A percentile compares a stretch with the other conserved stretches of the same genome.
Conservation (phyloP, 2,888 invertebrate species). For the Xanthorhoe designata region DNA sequence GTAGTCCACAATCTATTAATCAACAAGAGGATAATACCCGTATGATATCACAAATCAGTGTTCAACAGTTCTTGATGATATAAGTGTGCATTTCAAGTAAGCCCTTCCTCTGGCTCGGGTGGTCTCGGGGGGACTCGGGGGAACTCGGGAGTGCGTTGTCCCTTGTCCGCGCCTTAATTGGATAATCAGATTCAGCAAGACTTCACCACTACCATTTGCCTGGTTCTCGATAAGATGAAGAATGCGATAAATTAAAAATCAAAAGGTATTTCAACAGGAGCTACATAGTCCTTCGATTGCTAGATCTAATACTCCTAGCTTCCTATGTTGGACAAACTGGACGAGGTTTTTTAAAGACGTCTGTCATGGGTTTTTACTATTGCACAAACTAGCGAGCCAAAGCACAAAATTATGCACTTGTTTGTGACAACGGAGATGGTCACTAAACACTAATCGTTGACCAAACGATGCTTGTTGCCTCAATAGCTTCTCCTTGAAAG, state of each 20-base stretch:
- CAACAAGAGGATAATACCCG: not conserved
- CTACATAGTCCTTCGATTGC: too few species aligned
- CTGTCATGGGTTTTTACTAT: too few species aligned
- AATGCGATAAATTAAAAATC: not conserved
- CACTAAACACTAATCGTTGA: too few species aligned
- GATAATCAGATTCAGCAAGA: slow-evolving; percentile 54
- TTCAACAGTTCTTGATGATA: slow-evolving; percentile 1
- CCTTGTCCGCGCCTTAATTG: slow-evolving; percentile 55
- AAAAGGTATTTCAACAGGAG: too few species aligned
- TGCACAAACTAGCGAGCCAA: too few species aligned
- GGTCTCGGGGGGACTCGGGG: slow-evolving; percentile 31
- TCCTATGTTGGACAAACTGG: too few species aligned
- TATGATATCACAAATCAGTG: slow-evolving; percentile 4
- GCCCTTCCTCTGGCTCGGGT: slow-evolving; percentile 36
- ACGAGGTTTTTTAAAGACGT: too few species aligned
- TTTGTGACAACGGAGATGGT: too few species aligned
- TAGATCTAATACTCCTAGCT: too few species aligned
- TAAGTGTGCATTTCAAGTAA: slow-evolving; percentile 30
- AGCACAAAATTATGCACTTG: too few species aligned
- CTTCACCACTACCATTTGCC: slow-evolving; percentile 10
- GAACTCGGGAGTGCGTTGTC: slow-evolving; percentile 45
- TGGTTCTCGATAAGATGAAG: slow-evolving; percentile 6
- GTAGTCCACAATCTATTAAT: not conserved
- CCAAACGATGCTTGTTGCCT: too few species aligned
- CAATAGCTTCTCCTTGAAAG: too few species aligned